Base-by-base conservation (phyloP, 1,140 invertebrate species). In the Ylistrum balloti region DNA sequence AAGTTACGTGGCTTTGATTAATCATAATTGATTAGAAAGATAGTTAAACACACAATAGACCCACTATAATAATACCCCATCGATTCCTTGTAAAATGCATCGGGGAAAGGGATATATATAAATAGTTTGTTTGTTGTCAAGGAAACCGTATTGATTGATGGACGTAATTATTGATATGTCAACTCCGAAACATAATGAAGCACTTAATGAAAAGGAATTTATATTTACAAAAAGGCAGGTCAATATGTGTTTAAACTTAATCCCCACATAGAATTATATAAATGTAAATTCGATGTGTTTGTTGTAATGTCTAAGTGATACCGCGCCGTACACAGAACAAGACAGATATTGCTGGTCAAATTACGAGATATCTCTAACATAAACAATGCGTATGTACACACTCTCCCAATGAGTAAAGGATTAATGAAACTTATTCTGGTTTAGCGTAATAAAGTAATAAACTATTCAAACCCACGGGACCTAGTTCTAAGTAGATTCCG, bases 191-290 rank as follows among this genome's bases (percentile, higher is more conserved):
- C n/a, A 28, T 22, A 74, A 74, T 74, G 56, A 74, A 74, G 56
- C 56, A 74, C 56, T 74, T 74, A 28, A 74, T 74, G 56, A 74
- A 74, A 74, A 74, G n/a, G 56, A 28, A 74, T 74, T 74, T 28
- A 74, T 74, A 74, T 74, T 74, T 74, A 74, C 56, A 74, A 28
- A 28, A 74, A 74, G n/a, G 22, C 56, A 74, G 56, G 22, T 74
- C 56, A 74, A 74, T 74, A 74, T 74, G 56, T 74, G 56, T 74
- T 74, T 74, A 74, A 74, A 74, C 56, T 74, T 74, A 74, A 74
- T 28, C 56, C 22, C n/a, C 5, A 74, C 45, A 48, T 48, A 10
- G 45, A 74, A 74, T 74, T 74, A 28, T 74, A 74, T 74, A 74
- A 74, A 74, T 74, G 56, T 74, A 0, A 28, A 74, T 74, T n/a